Base-by-base conservation (phyloP, 2,888 invertebrate genomes). In the Margaritifera margaritifera region DNA sequence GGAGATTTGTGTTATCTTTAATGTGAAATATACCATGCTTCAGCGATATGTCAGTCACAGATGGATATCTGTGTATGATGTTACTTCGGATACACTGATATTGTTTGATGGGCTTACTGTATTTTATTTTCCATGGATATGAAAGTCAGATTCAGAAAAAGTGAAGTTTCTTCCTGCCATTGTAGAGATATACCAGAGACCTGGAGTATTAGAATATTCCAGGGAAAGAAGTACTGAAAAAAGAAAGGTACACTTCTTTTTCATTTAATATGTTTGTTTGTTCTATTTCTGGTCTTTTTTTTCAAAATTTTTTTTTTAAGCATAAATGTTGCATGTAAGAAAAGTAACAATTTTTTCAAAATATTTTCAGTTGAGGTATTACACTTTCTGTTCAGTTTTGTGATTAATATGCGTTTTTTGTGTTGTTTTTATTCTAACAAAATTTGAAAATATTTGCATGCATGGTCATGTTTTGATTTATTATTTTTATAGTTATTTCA, bases 21-120 rank as follows among this genome's bases (percentile, higher is more conserved):
- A 63, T n/a, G 31, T 79, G 1, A 75, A 75, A 25, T 68, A 62
- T 50, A 72, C 68, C 15, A 68, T 74, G 59, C 80, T 81, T 11
- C 67, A 77, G 31, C 25, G 71, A 42, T 80, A 69, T 55, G 57
- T 73, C 0, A 50, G 54, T 22, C 81, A 80, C 56, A 60, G 76
- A 51, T 83, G 77, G 74, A 62, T 83, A 15, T 81, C 80, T 24
- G 70, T 69, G 27, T 74, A 75, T 64, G 71, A 75, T 68, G 62
- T 78, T 20, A 59, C 72, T 22, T 53, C 73, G 3, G 75, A 68
- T 64, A 78, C 74, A 6, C 52, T 71, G 19, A 24, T 66, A 22
- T 24, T 81, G 54, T 54, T 74, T 31, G 77, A 80, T 72, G 71
- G 66, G 15, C 72, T 67, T 24, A 72, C 67, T 18, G 57, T 79